phyloP scores from a whole-genome alignment of 2,888 invertebrate genomes.

The Mythimna impura region DNA sequence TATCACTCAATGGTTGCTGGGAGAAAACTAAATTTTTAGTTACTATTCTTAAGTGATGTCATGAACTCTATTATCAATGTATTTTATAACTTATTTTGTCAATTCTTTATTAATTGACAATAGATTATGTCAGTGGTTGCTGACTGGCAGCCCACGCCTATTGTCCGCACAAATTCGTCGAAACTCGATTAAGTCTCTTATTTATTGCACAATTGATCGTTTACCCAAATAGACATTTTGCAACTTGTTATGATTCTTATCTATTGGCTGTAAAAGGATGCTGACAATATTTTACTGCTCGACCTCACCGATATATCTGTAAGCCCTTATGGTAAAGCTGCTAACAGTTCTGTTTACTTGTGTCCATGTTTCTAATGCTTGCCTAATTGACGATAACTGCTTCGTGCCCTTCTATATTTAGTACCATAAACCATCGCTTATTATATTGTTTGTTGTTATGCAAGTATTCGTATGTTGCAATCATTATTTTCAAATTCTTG shows the following conservation, averaged over 20 bases:
- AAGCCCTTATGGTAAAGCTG: constrained; percentile 71
- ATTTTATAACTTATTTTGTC: too few species aligned
- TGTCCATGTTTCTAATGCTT: constrained; percentile 66
- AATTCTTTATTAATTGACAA: too few species aligned
- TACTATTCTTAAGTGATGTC: too few species aligned
- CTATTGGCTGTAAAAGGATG: constrained; percentile 61
- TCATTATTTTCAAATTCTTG: constrained; percentile 44
- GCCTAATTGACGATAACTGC: constrained; percentile 77
- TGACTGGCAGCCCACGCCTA: constrained; percentile 69
- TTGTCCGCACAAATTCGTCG: constrained; percentile 72
- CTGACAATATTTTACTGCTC: constrained; percentile 58
- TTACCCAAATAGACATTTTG: constrained; percentile 68
- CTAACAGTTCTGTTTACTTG: constrained; percentile 79
- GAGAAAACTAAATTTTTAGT: too few species aligned
- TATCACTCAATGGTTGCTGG: too few species aligned
- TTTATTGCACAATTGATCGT: constrained; percentile 71
- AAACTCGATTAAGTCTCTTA: constrained; percentile 68
- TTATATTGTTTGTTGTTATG: constrained; percentile 72
- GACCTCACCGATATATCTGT: constrained; percentile 64
- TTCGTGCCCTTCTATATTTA: constrained; percentile 75
- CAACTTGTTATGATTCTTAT: constrained; percentile 70
- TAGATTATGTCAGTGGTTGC: constrained; percentile 75
- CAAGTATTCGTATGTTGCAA: constrained; percentile 56
- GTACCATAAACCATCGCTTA: constrained; percentile 67
- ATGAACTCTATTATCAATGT: too few species aligned